Evolutionary conservation across 2,113 vertebrate species (phyloP).

Genomic region (Mus pahari): DNA sequence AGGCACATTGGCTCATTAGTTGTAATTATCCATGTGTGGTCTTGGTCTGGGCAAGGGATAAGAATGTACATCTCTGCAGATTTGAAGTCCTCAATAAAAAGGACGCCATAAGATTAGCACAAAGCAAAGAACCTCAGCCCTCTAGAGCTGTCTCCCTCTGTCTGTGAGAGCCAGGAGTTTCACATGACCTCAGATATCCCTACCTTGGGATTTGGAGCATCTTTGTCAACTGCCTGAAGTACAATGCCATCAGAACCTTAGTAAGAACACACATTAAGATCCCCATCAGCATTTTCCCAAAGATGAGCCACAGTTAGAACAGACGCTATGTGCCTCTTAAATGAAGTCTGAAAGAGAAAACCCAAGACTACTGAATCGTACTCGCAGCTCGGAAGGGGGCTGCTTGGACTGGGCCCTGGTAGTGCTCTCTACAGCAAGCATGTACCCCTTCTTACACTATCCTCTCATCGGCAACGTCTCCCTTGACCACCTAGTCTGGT

Average conservation of each 20-base stretch:
- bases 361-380: neutral
- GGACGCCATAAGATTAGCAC: neutral
- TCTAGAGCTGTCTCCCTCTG: neutral
- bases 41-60: neutral
- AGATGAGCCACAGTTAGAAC: neutral
- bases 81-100: neutral
- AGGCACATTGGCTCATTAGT: neutral
- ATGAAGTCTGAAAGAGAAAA: neutral
- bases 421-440: neutral
- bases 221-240: neutral
- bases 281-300: neutral
- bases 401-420: neutral
- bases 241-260: neutral
- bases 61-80: neutral
- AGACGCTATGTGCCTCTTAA: neutral
- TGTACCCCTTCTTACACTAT: neutral
- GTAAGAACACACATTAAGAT: neutral
- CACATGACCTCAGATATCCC: neutral
- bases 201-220: neutral
- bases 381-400: neutral
- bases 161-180: neutral
- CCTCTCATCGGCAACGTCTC: neutral
- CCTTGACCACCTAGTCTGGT: neutral
- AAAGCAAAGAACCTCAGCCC: neutral
- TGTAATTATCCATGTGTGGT: neutral